Evolutionary conservation across 2,888 invertebrate species (phyloP), one percentile per base, ranked within the genome.

Genomic region (Glyphotaelius pellucidus): DNA sequence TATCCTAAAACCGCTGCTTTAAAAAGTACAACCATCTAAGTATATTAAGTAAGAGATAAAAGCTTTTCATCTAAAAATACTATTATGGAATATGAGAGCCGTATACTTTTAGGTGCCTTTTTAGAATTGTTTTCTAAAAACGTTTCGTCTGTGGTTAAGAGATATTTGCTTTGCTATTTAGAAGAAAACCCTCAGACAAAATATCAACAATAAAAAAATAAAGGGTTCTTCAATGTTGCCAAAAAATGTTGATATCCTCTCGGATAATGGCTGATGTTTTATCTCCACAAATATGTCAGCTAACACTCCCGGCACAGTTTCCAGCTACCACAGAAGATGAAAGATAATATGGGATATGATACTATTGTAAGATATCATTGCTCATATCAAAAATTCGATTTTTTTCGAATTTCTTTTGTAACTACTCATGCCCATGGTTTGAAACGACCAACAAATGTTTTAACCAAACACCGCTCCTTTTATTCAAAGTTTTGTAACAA

Each of bases 241-340:
- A 67, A 67, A 67, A 67, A 67, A 67, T 25, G 7, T 32, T 14
- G 31, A 83, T 83, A 83, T 83, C 14, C 35, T 83, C 25, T n/a
- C 67, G 25, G 67, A 35, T 83, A 83, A 83, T 83, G 19, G 19
- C 35, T 83, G 86, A 80, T 89, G 88, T 89, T 67, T 80, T 89
- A 89, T 79, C 88, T 89, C 79, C 11, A 80, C 79, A 89, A 80
- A 89, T 32, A 79, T 80, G 88, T 89, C 88, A 89, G 79, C 25
- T 80, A 25, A 15, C 32, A 35, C 32, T 79, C 88, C 35, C n/a
- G 80, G 80, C n/a, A 35, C 38, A n/a, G 88, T 30, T 79, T 47
- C 47, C 81, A 89, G 14, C 52, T 67, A 11, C 1, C 67, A 25
- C n/a, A 9, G 25, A 67, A 19, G 15, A 25, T 25, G 25, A 25